Evolutionary conservation across 2,113 vertebrate genomes (phyloP).

Genomic region (Sclerurus mexicanus): DNA sequence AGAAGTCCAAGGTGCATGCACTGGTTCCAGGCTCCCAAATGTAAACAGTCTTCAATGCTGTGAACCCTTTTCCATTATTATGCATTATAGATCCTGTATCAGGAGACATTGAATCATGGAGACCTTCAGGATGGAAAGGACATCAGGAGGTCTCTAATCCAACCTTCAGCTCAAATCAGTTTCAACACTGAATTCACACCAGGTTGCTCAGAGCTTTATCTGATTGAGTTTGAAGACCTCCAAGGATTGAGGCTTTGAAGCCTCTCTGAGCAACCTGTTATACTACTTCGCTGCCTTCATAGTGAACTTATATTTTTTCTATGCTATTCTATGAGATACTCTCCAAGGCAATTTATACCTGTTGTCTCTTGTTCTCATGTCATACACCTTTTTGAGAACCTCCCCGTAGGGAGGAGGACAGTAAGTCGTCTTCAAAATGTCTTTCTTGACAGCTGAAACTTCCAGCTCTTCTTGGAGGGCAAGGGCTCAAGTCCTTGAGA

Average conservation of each 20-base stretch:
- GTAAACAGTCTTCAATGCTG: not conserved
- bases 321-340: not conserved
- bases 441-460: not conserved
- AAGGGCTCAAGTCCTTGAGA: not conserved
- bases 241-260: not conserved
- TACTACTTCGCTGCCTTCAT: not conserved
- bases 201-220: not conserved
- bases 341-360: not conserved
- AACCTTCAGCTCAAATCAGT: not conserved
- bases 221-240: not conserved
- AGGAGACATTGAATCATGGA: fast-evolving
- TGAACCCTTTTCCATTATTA: not conserved
- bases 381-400: not conserved
- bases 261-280: not conserved
- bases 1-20: not conserved
- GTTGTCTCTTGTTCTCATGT: not conserved
- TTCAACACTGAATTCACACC: not conserved
- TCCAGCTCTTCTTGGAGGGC: not conserved
- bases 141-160: not conserved
- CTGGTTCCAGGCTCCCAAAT: not conserved
- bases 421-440: not conserved
- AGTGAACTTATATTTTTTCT: not conserved
- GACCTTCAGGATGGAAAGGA: not conserved
- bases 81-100: not conserved
- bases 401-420: not conserved